These are phyloP conservation scores for Galerucella nymphaeae DNA, from an alignment of 2,888 invertebrate genomes.

Conservation along the genomic window DNA sequence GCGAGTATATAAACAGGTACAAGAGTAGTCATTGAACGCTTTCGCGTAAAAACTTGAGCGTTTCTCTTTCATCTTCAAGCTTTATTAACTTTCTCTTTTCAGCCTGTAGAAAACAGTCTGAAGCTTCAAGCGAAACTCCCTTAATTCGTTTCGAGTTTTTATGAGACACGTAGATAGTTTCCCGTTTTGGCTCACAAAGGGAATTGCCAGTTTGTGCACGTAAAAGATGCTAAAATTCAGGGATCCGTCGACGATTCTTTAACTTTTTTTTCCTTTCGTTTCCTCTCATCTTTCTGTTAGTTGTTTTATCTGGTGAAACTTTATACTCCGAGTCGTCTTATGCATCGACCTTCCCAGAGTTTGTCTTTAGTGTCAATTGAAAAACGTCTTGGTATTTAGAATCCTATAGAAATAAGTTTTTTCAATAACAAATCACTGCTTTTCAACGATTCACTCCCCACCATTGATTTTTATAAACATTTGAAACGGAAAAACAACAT, in stretches of 20 bases:
- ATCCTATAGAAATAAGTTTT: background rate
- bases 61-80: slow-evolving; percentile 36
- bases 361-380: background rate
- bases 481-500: too few species aligned
- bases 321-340: slow-evolving; percentile 1
- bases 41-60: slow-evolving; percentile 11
- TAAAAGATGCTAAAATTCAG: slow-evolving; percentile 43
- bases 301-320: slow-evolving; percentile 35
- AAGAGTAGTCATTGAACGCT: slow-evolving; percentile 12
- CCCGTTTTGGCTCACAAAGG: slow-evolving; percentile 38
- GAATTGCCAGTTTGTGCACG: slow-evolving; percentile 42
- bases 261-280: slow-evolving; percentile 34
- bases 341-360: slow-evolving; percentile 3
- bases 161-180: slow-evolving; percentile 43
- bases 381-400: background rate
- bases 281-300: slow-evolving; percentile 28
- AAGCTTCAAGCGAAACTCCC: slow-evolving; percentile 36
- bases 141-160: slow-evolving; percentile 42
- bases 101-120: slow-evolving; percentile 27
- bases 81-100: slow-evolving; percentile 37
- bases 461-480: too few species aligned
- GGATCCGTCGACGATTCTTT: slow-evolving; percentile 35
- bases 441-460: too few species aligned
- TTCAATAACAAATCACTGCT: too few species aligned
- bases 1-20: slow-evolving; percentile 10